Evolutionary conservation across 2,113 vertebrate species (phyloP).

Genomic region (Rattus rattus): DNA sequence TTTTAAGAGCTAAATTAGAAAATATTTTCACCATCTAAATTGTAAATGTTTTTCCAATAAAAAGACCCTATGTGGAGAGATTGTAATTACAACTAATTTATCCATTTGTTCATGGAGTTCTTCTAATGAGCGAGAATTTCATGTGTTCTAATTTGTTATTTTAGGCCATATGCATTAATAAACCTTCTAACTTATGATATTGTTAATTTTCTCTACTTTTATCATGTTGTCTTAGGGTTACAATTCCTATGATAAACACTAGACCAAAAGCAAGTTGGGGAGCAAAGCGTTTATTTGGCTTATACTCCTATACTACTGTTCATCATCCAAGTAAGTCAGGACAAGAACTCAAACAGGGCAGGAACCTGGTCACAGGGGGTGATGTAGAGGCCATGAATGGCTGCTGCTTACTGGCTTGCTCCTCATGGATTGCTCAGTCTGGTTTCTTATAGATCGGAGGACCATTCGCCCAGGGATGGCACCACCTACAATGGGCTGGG

Average conservation of each 20-base stretch:
- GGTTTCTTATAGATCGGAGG: neutral
- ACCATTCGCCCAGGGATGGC: neutral
- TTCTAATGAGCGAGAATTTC: conserved; percentile 17
- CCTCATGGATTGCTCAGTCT: neutral
- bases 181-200: neutral
- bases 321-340: neutral
- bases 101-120: conserved; percentile 52
- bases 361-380: neutral
- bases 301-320: neutral
- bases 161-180: conserved; percentile 56
- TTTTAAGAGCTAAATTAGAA: conserved; percentile 67
- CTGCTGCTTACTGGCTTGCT: neutral
- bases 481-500: no score
- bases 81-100: conserved; percentile 61
- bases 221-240: neutral
- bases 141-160: conserved; percentile 53
- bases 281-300: no score
- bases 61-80: conserved; percentile 21
- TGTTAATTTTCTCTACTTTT: conserved; percentile 9
- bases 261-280: neutral
- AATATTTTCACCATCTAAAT: conserved; percentile 60
- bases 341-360: neutral
- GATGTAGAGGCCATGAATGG: neutral
- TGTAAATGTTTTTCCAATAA: conserved; percentile 59
- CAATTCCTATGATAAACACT: neutral